Percentiles rank a stretch among this genome's conserved stretches.
phyloP scores from a whole-genome alignment of 2,113 vertebrate genomes.

The Misgurnus mizolepis region DNA sequence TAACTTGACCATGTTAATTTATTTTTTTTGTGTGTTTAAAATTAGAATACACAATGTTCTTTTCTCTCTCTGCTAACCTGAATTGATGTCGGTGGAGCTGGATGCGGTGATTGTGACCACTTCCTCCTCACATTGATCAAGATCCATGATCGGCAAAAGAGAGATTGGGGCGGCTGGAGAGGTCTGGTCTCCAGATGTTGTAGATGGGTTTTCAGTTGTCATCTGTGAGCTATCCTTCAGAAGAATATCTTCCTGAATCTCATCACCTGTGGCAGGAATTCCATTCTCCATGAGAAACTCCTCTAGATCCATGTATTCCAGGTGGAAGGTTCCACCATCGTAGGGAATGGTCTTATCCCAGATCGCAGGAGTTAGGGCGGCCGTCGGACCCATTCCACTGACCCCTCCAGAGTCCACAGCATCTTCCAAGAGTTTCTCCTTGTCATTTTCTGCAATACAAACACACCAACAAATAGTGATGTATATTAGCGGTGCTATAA shows the following conservation, averaged over 20 bases:
- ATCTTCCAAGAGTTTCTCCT: conserved; percentile 68
- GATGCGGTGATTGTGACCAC: conserved; percentile 61
- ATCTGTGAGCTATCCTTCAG: conserved; percentile 38
- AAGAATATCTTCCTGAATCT: conserved; percentile 50
- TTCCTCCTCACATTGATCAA: conserved; percentile 66
- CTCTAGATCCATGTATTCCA: conserved; percentile 98
- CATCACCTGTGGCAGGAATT: conserved; percentile 77
- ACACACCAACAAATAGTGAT: background rate
- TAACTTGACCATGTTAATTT: background rate
- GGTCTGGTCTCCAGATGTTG: background rate
- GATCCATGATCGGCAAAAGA: conserved; percentile 65
- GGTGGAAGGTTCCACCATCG: conserved; percentile 90
- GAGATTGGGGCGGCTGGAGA: conserved; percentile 10
- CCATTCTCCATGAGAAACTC: conserved; percentile 96
- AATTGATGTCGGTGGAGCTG: conserved; percentile 46
- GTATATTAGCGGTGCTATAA: too few relatives aligned
- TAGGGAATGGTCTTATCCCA: conserved; percentile 97
- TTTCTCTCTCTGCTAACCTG: conserved; percentile 52
- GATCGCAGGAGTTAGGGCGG: conserved; percentile 92
- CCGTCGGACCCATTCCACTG: conserved; percentile 80
- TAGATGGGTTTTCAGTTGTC: background rate
- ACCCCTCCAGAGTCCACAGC: conserved; percentile 52
- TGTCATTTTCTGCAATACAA: conserved; percentile 69
- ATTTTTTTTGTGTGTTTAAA: background rate
- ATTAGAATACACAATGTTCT: background rate